A percentile compares a stretch with the other conserved stretches of the same genome.
Conservation (phyloP, 2,113 vertebrate species). For the Rissa tridactyla region DNA sequence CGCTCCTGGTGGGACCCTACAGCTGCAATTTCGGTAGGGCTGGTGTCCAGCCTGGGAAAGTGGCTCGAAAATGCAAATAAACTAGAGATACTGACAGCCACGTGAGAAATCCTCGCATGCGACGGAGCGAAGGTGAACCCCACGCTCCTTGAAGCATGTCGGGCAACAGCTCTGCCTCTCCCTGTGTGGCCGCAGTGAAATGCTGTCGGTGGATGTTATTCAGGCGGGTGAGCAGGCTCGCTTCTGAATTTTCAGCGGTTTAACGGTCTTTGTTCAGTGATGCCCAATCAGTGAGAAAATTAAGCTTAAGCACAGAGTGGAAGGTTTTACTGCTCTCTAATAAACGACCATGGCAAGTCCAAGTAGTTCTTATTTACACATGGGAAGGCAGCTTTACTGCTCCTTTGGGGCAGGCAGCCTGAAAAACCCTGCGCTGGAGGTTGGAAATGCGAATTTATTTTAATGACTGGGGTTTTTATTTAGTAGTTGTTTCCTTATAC, state of each 20-base stretch:
- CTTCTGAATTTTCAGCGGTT: not conserved
- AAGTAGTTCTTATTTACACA: not conserved
- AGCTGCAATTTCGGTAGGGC: not conserved
- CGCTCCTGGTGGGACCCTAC: not conserved
- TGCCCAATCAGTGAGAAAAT: not conserved
- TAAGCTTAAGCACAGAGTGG: not conserved
- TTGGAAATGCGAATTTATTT: accelerated
- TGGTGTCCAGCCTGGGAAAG: not conserved
- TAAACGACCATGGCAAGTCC: not conserved
- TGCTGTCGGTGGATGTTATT: accelerated
- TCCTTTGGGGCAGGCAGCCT: not conserved
- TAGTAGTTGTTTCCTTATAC: not conserved
- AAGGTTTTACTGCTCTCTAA: not conserved
- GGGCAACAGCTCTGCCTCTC: not conserved
- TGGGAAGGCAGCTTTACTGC: not conserved
- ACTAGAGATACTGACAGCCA: too few species aligned
- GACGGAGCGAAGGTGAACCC: not conserved
- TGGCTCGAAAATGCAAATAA: not conserved
- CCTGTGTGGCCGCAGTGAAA: not conserved
- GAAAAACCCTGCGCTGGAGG: not conserved
- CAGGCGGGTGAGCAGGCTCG: not conserved
- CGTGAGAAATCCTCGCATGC: accelerated
- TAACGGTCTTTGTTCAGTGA: accelerated
- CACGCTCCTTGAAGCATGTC: accelerated
- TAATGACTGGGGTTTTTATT: not conserved